Base-by-base conservation (phyloP, 2,797 vertebrate genomes). In the Hemitrygon akajei region DNA sequence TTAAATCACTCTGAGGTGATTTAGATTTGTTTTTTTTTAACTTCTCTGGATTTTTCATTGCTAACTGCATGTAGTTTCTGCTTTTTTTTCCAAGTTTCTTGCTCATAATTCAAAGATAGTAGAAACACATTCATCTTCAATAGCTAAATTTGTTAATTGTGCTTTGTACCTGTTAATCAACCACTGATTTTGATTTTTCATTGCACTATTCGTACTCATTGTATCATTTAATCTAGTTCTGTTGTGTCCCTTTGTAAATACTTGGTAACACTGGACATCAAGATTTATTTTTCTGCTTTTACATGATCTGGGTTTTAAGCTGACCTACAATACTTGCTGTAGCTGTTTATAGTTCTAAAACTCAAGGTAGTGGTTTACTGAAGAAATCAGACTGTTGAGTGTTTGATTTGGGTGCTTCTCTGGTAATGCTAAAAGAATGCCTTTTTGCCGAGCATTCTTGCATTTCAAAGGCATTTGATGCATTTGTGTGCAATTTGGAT, bases 161-260 rank as follows among this genome's bases (percentile, higher is more conserved):
- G 91, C 91, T 93, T 93, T 47, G 91, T 93, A 93, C 69, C 91
- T 47, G 71, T 93, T 76, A 93, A 93, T 76, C 91, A 91, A 93
- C 91, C 91, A 93, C 91, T 93, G 91, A 76, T 76, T 93, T 93
- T 93, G 91, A 93, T 75, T 93, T 93, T 76, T 76, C 91, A 58
- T 93, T 93, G 91, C 91, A 93, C 91, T 93, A 93, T 92, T 93
- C 37, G 47, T 47, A 89, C 63, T 89, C 37, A 93, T 56, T 75
- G 27, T 93, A 47, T 76, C 86, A 66, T 66, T 89, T 89, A 66
- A 56, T 93, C 71, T 76, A 22, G 12, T 93, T 93, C 71, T 93
- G 69, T 93, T 93, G 56, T 40, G 40, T 76, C 69, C 73, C 37
- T 75, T 73, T 93, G 91, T 93, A 93, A 93, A 76, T 93, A 93